Conservation (phyloP, 1,140 invertebrate genomes). For the Eueides isabella region DNA sequence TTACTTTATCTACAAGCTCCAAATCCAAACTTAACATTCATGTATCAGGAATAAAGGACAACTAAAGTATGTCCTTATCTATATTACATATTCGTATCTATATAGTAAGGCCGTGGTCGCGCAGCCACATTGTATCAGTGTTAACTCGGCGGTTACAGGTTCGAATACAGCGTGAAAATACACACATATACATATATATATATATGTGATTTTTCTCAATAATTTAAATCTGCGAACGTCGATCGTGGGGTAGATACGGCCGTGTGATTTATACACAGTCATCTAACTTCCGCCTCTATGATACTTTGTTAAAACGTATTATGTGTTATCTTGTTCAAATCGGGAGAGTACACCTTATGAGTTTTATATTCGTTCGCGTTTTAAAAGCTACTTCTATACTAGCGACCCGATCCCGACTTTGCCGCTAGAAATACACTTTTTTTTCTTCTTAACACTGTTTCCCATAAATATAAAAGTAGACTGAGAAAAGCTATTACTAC, state of each 20-base stretch:
- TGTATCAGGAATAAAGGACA: background rate
- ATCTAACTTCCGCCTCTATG: background rate
- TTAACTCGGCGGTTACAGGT: background rate
- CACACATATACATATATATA: too few species aligned
- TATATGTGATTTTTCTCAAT: background rate
- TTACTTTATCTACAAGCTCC: background rate
- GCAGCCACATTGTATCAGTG: too few species aligned
- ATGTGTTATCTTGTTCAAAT: background rate
- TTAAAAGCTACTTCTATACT: too few species aligned
- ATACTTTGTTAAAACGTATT: slow-evolving; percentile 3
- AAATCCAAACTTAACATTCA: background rate
- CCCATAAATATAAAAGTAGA: too few species aligned
- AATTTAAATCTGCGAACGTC: slow-evolving; percentile 6
- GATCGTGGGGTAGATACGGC: background rate
- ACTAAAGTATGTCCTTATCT: too few species aligned
- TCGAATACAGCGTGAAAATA: background rate
- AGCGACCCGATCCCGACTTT: too few species aligned
- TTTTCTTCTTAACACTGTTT: too few species aligned
- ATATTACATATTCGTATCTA: too few species aligned
- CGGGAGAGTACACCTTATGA: background rate
- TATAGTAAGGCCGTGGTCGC: too few species aligned
- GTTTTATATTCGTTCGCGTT: too few species aligned
- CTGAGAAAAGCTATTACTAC: too few species aligned
- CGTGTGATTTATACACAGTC: background rate
- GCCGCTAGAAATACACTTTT: too few species aligned